Base-by-base conservation (phyloP, 2,888 invertebrate genomes). In the Latheticus oryzae region DNA sequence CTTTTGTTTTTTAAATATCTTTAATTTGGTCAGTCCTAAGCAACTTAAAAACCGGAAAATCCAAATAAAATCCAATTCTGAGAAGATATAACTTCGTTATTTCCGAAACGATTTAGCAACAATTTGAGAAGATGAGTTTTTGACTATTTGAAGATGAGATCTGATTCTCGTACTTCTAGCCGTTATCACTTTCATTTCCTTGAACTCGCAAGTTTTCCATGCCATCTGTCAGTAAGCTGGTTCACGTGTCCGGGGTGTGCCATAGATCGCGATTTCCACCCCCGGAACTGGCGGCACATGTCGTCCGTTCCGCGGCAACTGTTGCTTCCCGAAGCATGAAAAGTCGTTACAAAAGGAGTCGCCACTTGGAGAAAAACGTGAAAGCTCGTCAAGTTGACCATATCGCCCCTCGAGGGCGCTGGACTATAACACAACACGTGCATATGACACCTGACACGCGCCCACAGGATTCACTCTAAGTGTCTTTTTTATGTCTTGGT, bases 301-400 rank as follows among this genome's bases (percentile, higher is more conserved):
- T 53, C 50, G 51, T 28, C 35, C 37, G 42, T 43, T 24, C 33
- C 47, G 38, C 53, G 51, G 23, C 64, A 64, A 61, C 64, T 64
- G 65, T 62, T 64, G 59, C 63, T 51, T 13, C 42, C 11, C 42
- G 53, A 43, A 64, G 55, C 68, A 63, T 67, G 50, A 68, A 68
- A 68, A 68, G 60, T 57, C 69, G 69, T 69, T 69, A 68, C 56
- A 53, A 56, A 64, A 57, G 42, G 53, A 58, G 23, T 48, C 35
- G 37, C 23, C 51, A 43, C 50, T 58, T 53, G 56, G 12, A 48
- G 54, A 63, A 66, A 66, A 65, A 67, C 61, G 69, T 65, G 58
- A 61, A 66, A 64, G 54, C 58, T 45, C 59, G 60, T 58, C 62
- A 60, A 63, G 48, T 63, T 59, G 61, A 66, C 65, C 65, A 64